Conservation (phyloP, 1,140 invertebrate species). For the Heliconius nattereri region DNA sequence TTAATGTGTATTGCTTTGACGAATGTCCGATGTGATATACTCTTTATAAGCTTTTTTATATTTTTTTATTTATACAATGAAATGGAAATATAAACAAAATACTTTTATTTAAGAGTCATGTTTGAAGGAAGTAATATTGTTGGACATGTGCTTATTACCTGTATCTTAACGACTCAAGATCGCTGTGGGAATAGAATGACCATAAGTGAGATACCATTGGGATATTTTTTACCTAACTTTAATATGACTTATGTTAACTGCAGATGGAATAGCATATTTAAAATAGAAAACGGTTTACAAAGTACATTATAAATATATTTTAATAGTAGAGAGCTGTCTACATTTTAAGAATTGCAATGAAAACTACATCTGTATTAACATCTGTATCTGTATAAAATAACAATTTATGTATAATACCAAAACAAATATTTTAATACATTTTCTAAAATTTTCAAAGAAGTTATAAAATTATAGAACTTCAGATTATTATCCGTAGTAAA, state of each 20-base stretch:
- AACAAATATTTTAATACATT: no score
- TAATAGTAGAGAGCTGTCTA: background rate
- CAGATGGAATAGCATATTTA: background rate
- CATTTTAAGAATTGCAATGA: no score
- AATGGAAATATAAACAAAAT: no score
- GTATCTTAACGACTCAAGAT: slow-evolving; percentile 37
- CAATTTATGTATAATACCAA: no score
- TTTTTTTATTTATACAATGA: no score
- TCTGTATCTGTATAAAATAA: no score
- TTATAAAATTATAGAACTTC: background rate
- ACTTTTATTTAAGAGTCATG: slow-evolving; percentile 30
- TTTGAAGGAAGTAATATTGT: slow-evolving; percentile 38
- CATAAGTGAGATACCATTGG: slow-evolving; percentile 23
- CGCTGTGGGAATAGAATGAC: slow-evolving; percentile 32
- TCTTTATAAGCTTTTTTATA: no score
- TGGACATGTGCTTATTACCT: slow-evolving; percentile 37
- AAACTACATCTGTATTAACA: no score
- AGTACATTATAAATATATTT: background rate
- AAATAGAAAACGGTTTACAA: background rate
- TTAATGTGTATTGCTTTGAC: no score
- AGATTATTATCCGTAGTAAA: slow-evolving; percentile 36
- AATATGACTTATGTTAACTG: background rate
- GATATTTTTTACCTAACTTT: slow-evolving; percentile 1
- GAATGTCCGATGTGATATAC: no score
- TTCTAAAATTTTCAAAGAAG: background rate